Conservation (phyloP, 2,797 vertebrate genomes). For the Halcyon smyrnensis region DNA sequence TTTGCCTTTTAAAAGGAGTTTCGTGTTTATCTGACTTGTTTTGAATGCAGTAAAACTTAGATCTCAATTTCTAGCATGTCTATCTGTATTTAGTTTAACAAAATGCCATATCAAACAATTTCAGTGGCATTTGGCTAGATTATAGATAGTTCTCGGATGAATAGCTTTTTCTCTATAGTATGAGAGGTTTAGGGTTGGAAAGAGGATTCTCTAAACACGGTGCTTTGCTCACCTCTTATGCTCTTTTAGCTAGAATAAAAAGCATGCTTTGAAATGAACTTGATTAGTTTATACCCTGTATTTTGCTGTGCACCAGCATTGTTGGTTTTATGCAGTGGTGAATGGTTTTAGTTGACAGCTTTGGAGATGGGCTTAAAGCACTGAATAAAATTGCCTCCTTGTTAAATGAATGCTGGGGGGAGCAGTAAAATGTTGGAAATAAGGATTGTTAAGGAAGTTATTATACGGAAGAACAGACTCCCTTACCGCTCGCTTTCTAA, state of each 20-base stretch:
- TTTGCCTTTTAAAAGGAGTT: not conserved
- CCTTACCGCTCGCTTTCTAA: not conserved
- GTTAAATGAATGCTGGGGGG: constrained; percentile 25
- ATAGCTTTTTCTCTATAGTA: not conserved
- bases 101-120: not conserved
- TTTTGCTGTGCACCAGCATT: not conserved
- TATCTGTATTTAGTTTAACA: not conserved
- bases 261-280: constrained; percentile 11
- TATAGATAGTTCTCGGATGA: not conserved
- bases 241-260: constrained; percentile 20
- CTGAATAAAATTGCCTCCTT: constrained; percentile 50
- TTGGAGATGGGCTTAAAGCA: constrained; percentile 40
- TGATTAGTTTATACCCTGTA: constrained; percentile 11
- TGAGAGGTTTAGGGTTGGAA: not conserved
- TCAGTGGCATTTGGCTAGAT: not conserved
- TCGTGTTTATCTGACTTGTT: not conserved
- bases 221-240: constrained; percentile 17
- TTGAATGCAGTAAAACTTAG: not conserved
- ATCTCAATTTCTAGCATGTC: not conserved
- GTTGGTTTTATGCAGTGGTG: not conserved
- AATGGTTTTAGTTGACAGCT: constrained; percentile 47
- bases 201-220: not conserved
- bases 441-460: constrained; percentile 22
- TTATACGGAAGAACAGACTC: not conserved
- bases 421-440: constrained; percentile 31